Base-by-base conservation (phyloP, 2,888 invertebrate genomes). In the Tribolium freemani region DNA sequence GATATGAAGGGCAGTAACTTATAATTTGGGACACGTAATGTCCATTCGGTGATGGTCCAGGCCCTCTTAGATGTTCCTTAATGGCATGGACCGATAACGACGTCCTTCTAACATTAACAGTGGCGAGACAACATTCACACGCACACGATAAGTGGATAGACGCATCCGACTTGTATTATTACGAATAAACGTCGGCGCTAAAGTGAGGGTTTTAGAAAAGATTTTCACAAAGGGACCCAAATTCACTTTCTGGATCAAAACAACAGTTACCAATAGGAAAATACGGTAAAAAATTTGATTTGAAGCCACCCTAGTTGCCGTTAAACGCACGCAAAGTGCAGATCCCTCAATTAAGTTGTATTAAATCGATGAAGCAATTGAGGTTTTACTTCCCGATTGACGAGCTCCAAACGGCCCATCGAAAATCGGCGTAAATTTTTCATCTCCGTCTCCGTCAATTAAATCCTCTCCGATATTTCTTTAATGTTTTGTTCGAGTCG, bases 1-100 rank as follows among this genome's bases (percentile, higher is more conserved):
- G 80, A 83, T 83, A 83, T 83, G 69, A 73, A 80, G 81, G 80
- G 81, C 79, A 81, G 82, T 84, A 84, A 84, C 80, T 84, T 84
- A 84, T 84, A 84, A 84, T 84, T 84, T 84, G 82, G 80, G 73
- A 78, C 81, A 75, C 81, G 81, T 82, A 83, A 82, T 78, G 81
- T 81, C 78, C 77, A 72, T 76, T 75, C 76, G 75, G 74, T 71
- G 76, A 76, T 77, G 77, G 79, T 71, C 75, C 64, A 69, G 60
- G 72, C 58, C 79, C 78, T 82, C 81, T 80, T 80, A 81, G 82
- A 82, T 81, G 79, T 76, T 77, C 80, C 79, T 78, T 83, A 83
- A 83, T 83, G 83, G 83, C 79, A 73, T 72, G 75, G 72, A 75
- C 78, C 81, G 80, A 73, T 70, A 71, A 73, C 71, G 73, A 72